These are phyloP conservation scores for Spea hammondii DNA, from an alignment of 2,797 vertebrate species.

Conservation along the genomic window DNA sequence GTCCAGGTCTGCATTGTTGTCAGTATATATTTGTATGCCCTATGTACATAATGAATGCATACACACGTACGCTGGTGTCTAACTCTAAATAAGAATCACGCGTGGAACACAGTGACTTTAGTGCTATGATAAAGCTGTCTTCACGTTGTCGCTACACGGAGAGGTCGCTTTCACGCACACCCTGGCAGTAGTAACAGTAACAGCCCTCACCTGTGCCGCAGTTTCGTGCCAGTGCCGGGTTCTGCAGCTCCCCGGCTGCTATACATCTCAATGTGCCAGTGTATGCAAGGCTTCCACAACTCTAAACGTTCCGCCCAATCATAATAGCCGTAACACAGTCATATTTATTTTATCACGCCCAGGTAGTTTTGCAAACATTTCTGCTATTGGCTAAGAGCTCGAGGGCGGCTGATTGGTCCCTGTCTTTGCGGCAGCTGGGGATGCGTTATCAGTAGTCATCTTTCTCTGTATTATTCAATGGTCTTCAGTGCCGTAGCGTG, in stretches of 20 bases:
- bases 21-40: no score
- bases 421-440: conserved; percentile 13
- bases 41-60: no score
- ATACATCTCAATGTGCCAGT: conserved; percentile 42
- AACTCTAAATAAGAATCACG: no score
- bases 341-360: neutral
- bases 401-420: neutral
- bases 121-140: no score
- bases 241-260: conserved; percentile 12
- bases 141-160: no score
- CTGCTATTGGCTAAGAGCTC: neutral
- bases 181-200: conserved; percentile 12
- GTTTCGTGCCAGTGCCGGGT: conserved; percentile 3
- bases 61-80: no score
- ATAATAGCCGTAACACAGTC: neutral
- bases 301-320: neutral
- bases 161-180: no score
- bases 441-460: neutral
- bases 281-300: conserved; percentile 25
- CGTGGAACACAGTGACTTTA: no score
- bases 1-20: no score
- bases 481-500: neutral
- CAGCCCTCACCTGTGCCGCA: conserved; percentile 32
- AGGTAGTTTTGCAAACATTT: neutral
- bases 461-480: neutral